These are phyloP conservation scores for Catocala sponsa DNA, from an alignment of 2,888 invertebrate species.

Conservation along the genomic window DNA sequence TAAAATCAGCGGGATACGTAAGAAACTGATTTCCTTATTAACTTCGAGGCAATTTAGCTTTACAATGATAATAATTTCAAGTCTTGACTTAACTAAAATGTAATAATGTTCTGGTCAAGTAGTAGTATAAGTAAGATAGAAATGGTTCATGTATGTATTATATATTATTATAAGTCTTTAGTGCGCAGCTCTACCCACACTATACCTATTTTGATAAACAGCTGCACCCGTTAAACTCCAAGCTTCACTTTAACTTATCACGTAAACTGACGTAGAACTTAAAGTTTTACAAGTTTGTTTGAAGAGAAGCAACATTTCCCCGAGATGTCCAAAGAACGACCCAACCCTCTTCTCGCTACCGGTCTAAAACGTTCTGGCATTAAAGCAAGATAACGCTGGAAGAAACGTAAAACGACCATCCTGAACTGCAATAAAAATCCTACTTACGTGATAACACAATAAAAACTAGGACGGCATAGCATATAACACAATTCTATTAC, in stretches of 20 bases:
- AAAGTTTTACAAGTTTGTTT: conserved; percentile 14
- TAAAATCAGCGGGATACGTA: too few relatives aligned
- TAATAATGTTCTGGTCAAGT: too few relatives aligned
- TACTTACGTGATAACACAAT: conserved; percentile 47
- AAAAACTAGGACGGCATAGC: conserved; percentile 37
- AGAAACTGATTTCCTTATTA: too few relatives aligned
- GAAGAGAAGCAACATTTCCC: conserved; percentile 10
- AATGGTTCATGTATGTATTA: too few relatives aligned
- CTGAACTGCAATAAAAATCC: conserved; percentile 30
- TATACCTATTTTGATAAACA: too few relatives aligned
- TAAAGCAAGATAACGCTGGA: conserved; percentile 28
- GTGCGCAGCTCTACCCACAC: too few relatives aligned
- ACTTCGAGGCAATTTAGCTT: too few relatives aligned
- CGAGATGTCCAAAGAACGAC: conserved; percentile 9
- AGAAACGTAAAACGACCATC: conserved; percentile 18
- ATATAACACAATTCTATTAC: conserved; percentile 44
- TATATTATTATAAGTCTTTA: too few relatives aligned
- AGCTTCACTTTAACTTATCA: conserved; percentile 14
- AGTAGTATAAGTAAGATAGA: too few relatives aligned
- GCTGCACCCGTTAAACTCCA: background rate
- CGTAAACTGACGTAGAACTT: conserved; percentile 15
- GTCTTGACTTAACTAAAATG: too few relatives aligned
- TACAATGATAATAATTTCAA: too few relatives aligned
- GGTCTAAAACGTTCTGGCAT: conserved; percentile 18
- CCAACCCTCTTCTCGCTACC: conserved; percentile 12